Evolutionary conservation across 2,797 vertebrate genomes (phyloP), one percentile per base, ranked within the genome.

Genomic region (Buceros bicornis): DNA sequence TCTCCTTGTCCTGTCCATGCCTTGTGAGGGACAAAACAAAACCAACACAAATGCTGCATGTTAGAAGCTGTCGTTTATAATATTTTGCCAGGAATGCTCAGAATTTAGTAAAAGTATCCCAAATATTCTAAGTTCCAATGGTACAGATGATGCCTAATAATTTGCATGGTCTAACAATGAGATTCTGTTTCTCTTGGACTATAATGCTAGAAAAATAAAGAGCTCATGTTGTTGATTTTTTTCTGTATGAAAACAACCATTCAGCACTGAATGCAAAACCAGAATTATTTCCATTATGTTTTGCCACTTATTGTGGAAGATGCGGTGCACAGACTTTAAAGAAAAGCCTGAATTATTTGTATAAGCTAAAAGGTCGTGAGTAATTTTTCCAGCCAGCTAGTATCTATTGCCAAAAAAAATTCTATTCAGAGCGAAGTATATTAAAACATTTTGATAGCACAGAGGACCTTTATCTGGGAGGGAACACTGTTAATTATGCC

Each of bases 371-470:
- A 92, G 93, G 96, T 94, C 95, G 66, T 1, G 26, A 84, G 80
- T 61, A 71, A 87, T 78, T 91, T 93, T 86, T 67, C 82, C 85
- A 92, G 95, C 94, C 89, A 93, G 80, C 83, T 64, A 58, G 47
- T 62, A 69, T 79, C 86, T 82, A 66, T 69, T 93, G 81, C 67
- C 76, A 87, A 91, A 80, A 86, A 93, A 81, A 83, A 60, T 67
- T 77, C 43, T 83, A 61, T 87, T 94, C 82, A 56, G 60, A 57
- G 48, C 15, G 17, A 67, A 91, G 70, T 93, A 35, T 82, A 89
- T 92, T 86, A 82, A 92, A 90, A 83, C 78, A 16, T 48, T 54
- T 67, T 58, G 80, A 80, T 73, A 89, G 76, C 84, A 53, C 53
- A 26, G 62, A 60, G 87, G 89, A 91, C 67, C 82, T 97, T 92